Conservation (phyloP, 2,113 vertebrate genomes). For the Aegithalos caudatus region DNA sequence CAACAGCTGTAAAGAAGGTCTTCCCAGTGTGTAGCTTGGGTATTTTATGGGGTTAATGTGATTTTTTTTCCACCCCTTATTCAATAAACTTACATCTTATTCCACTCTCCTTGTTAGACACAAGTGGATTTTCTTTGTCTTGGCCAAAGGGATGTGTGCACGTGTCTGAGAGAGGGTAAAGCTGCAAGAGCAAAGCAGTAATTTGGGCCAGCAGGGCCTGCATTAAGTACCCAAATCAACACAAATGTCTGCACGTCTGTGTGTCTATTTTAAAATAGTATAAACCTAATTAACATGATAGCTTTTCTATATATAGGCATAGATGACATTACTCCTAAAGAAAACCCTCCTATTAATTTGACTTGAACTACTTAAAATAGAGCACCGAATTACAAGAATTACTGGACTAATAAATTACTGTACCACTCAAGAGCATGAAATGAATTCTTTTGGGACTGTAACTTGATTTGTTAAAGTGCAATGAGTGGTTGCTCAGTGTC, state of each 20-base stretch:
- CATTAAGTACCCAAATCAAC: background rate
- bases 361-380: conserved; percentile 53
- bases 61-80: background rate
- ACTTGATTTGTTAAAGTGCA: conserved; percentile 38
- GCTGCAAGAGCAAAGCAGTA: background rate
- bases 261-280: conserved; percentile 23
- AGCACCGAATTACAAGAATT: conserved; percentile 27
- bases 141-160: background rate
- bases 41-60: conserved; percentile 24
- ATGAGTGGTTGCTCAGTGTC: background rate
- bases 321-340: conserved; percentile 1
- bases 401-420: conserved; percentile 51
- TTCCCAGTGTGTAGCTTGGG: background rate
- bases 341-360: conserved; percentile 48
- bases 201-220: background rate
- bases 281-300: conserved; percentile 41
- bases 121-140: background rate
- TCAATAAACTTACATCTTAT: conserved; percentile 39
- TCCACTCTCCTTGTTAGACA: conserved; percentile 43
- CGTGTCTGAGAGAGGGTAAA: background rate
- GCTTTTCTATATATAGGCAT: conserved; percentile 41
- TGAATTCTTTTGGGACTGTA: conserved; percentile 9
- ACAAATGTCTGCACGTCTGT: background rate
- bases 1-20: conserved; percentile 50
- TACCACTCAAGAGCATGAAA: conserved; percentile 12